Evolutionary conservation across 2,797 vertebrate genomes (phyloP).

Genomic region (Prunella strophiata): DNA sequence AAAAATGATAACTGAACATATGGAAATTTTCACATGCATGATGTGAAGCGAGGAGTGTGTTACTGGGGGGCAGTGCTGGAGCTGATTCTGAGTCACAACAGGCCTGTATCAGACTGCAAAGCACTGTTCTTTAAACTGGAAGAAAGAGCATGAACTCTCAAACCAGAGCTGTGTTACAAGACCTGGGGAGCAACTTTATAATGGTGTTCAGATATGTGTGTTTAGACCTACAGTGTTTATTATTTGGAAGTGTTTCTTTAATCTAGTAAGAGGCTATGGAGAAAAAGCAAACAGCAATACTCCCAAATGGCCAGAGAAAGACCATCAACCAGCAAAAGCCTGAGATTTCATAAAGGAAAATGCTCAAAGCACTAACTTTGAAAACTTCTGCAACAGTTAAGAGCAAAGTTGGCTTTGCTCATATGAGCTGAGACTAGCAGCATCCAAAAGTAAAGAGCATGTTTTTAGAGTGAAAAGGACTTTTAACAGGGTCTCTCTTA

Average conservation of each 20-base stretch:
- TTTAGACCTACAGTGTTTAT: background rate
- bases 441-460: background rate
- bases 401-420: background rate
- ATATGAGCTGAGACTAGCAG: background rate
- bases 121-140: background rate
- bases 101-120: background rate
- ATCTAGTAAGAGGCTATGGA: background rate
- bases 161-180: background rate
- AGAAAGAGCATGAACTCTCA: background rate
- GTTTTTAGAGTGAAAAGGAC: background rate
- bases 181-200: background rate
- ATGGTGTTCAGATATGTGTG: background rate
- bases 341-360: background rate
- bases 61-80: background rate
- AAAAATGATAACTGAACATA: conserved; percentile 25
- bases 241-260: background rate
- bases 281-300: background rate
- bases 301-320: background rate
- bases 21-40: conserved; percentile 14
- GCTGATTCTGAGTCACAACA: background rate
- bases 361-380: background rate
- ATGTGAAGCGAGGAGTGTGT: background rate
- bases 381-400: background rate
- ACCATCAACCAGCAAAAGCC: background rate
- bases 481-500: background rate